Percentiles rank a stretch among this genome's conserved stretches.
Conservation (phyloP, 1,140 invertebrate species). For the Manduca sexta region DNA sequence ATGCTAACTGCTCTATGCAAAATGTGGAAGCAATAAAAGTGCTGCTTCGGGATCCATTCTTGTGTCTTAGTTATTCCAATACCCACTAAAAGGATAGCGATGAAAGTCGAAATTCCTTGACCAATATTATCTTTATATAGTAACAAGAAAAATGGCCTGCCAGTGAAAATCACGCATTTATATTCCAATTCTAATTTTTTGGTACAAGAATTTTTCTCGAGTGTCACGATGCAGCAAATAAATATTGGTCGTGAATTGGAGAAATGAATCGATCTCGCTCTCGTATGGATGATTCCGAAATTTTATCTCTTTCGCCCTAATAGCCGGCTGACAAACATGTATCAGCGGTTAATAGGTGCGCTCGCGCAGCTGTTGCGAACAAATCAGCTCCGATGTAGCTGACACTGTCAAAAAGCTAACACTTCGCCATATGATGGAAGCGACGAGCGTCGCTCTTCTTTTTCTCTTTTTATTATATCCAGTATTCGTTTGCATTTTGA, state of each 20-base stretch:
- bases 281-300: conserved; percentile 47
- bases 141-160: conserved; percentile 55
- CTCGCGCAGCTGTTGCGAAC: conserved; percentile 67
- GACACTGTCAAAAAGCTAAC: conserved; percentile 68
- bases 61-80: not conserved
- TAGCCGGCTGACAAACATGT: conserved; percentile 71
- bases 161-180: conserved; percentile 45
- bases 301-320: conserved; percentile 67
- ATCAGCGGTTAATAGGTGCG: conserved; percentile 72
- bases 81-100: not conserved
- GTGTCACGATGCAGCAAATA: conserved; percentile 65
- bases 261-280: conserved; percentile 66
- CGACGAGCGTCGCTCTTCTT: conserved; percentile 17
- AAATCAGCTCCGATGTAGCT: conserved; percentile 70
- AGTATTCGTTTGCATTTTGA: not conserved
- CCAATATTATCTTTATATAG: conserved; percentile 62
- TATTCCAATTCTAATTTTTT: conserved; percentile 60
- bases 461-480: not conserved
- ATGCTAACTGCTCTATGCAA: no score
- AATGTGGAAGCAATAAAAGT: no score
- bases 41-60: no score
- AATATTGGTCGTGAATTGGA: conserved; percentile 62
- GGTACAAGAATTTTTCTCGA: conserved; percentile 57
- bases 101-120: conserved; percentile 29
- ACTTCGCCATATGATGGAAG: conserved; percentile 26